A percentile compares a stretch with the other conserved stretches of the same genome.
Conservation (phyloP, 2,113 vertebrate species). For the Cynocephalus volans region DNA sequence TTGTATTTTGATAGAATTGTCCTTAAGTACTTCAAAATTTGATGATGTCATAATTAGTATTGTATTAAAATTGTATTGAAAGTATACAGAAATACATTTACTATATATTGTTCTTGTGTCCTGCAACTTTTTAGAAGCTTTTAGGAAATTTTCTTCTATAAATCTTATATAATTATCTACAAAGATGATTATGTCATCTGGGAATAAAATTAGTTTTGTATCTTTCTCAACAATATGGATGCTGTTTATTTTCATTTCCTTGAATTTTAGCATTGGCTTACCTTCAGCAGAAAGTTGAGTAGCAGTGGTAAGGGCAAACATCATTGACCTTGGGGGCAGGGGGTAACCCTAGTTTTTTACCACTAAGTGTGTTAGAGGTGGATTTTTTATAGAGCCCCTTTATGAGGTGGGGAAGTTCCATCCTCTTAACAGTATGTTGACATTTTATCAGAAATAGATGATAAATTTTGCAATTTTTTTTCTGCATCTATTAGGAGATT, state of each 20-base stretch:
- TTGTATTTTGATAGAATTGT: not conserved
- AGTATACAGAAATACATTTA: not conserved
- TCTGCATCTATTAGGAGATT: not conserved
- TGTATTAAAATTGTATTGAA: not conserved
- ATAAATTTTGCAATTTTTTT: not conserved
- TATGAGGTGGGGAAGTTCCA: not conserved
- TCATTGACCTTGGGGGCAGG: not conserved
- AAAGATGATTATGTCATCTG: not conserved
- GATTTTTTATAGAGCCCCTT: not conserved
- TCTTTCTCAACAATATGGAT: not conserved
- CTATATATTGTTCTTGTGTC: not conserved
- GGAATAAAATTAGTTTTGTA: not conserved
- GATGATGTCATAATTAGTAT: not conserved
- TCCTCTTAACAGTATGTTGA: not conserved
- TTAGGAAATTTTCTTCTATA: not conserved
- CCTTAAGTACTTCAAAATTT: not conserved
- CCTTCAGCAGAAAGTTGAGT: not conserved
- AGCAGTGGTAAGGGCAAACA: not conserved
- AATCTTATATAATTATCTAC: not conserved
- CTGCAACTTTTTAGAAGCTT: not conserved
- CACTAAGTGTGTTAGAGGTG: not conserved
- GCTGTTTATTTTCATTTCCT: not conserved
- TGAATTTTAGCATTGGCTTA: not conserved
- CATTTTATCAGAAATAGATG: not conserved
- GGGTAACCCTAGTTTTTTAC: not conserved